Conservation (phyloP, 2,797 vertebrate genomes). For the Tenualosa thibaudeaui region DNA sequence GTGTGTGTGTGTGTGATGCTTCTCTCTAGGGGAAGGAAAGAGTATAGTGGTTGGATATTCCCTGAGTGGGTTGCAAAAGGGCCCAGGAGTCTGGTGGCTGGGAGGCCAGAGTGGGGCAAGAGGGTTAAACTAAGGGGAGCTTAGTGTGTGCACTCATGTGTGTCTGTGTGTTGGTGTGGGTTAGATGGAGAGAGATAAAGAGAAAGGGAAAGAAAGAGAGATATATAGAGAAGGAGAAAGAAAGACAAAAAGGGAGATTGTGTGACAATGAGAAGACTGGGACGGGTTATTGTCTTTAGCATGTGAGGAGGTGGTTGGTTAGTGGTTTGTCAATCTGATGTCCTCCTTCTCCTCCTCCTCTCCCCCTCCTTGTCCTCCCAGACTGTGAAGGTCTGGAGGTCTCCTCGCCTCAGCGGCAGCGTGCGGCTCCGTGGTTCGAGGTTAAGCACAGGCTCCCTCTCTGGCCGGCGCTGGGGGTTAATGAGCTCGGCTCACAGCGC, state of each 20-base stretch:
- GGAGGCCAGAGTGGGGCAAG: background rate
- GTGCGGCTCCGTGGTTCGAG: background rate
- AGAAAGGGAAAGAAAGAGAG: background rate
- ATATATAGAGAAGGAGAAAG: background rate
- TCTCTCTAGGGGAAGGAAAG: background rate
- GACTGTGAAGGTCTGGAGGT: background rate
- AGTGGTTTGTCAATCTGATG: background rate
- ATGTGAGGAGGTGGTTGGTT: background rate
- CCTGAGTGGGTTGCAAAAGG: background rate
- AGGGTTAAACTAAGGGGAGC: background rate
- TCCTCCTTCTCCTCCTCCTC: background rate
- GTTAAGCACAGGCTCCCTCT: constrained; percentile 5
- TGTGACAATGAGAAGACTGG: background rate
- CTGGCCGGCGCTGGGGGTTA: background rate
- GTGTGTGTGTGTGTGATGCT: background rate
- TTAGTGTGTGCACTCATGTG: background rate
- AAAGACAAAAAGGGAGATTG: constrained; percentile 23
- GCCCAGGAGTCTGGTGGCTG: background rate
- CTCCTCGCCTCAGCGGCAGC: background rate
- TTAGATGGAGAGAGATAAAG: background rate
- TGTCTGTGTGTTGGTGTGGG: background rate
- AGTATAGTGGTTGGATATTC: background rate
- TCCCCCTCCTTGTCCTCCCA: background rate
- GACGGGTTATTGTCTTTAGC: background rate
- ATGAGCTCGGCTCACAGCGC: background rate